Percentiles rank a stretch among this genome's conserved stretches.
Conservation (phyloP, 2,113 vertebrate species). For the Corvus hawaiiensis region DNA sequence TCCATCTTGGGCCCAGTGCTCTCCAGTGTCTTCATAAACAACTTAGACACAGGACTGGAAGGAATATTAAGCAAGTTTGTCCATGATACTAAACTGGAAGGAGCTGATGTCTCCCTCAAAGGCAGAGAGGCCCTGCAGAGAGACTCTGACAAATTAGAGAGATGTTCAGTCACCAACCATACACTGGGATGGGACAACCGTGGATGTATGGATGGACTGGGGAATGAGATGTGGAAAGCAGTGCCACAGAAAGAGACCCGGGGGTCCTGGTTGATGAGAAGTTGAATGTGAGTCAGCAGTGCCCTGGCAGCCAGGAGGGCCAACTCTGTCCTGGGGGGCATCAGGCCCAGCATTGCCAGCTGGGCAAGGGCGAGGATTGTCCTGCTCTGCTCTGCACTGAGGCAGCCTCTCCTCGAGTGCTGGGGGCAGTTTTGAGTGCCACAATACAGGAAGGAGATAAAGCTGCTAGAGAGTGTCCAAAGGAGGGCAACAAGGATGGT, state of each 20-base stretch:
- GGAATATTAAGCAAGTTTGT: background rate
- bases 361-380: too few species aligned
- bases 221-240: background rate
- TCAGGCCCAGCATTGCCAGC: background rate
- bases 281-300: background rate
- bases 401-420: rapidly evolving
- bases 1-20: background rate
- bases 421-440: background rate
- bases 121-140: background rate
- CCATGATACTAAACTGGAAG: background rate
- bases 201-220: background rate
- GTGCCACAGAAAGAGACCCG: background rate
- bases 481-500: background rate
- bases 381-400: background rate
- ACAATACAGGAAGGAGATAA: background rate
- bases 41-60: background rate
- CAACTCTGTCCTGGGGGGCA: background rate
- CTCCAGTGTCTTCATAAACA: background rate
- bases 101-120: background rate
- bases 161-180: background rate
- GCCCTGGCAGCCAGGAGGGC: background rate
- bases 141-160: background rate
- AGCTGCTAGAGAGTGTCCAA: background rate
- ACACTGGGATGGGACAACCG: background rate
- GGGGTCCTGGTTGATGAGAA: background rate